Conservation (phyloP, 2,113 vertebrate species). For the Melanerpes aurifrons region DNA sequence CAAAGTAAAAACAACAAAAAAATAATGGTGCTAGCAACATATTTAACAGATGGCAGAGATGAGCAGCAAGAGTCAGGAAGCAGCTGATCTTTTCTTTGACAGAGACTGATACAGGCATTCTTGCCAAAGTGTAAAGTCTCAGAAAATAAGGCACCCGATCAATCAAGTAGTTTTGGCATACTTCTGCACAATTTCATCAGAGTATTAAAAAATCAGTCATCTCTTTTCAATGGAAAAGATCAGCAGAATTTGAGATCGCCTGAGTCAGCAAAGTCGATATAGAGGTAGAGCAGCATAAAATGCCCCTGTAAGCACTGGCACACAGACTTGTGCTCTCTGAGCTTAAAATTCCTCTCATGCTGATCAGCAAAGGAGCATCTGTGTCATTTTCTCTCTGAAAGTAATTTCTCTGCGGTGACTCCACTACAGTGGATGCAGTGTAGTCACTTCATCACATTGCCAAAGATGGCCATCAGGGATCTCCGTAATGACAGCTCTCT, state of each 20-base stretch:
- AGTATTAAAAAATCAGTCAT: conserved; percentile 4
- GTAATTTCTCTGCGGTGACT: not conserved
- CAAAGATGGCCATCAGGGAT: not conserved
- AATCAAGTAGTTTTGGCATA: not conserved
- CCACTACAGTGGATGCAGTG: not conserved
- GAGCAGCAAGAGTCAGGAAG: not conserved
- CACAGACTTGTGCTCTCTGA: not conserved
- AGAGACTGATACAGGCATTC: not conserved
- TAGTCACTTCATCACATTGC: fast-evolving
- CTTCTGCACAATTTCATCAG: not conserved
- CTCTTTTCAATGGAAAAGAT: not conserved
- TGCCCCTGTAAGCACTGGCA: not conserved
- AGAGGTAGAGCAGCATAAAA: not conserved
- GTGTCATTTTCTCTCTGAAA: not conserved
- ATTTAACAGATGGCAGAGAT: not conserved
- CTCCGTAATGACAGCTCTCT: not conserved
- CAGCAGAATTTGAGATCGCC: not conserved
- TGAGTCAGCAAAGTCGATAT: not conserved
- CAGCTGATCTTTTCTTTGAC: not conserved
- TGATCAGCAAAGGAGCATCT: not conserved
- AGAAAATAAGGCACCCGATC: not conserved
- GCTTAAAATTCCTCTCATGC: not conserved
- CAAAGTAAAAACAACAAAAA: not conserved
- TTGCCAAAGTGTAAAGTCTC: not conserved
- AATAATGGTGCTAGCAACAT: not conserved